Conservation (phyloP, 30 jellyfish, hydroid and myxozoan species). For the Cassiopea xamachana region DNA sequence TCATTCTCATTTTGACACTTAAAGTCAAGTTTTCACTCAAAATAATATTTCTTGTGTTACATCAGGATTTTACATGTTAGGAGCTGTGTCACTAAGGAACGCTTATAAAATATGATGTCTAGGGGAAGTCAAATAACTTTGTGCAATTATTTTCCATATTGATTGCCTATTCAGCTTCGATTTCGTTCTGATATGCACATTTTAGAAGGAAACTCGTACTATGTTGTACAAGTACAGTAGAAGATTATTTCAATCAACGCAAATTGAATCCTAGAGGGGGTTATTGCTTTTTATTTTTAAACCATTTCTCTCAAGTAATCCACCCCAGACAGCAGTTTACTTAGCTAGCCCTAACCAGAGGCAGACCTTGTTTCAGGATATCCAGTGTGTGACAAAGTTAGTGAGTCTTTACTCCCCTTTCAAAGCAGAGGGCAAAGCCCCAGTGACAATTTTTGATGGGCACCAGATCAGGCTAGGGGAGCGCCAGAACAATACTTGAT, state of each 20-base stretch:
- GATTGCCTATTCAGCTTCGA: background rate
- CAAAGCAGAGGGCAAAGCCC: too few species aligned
- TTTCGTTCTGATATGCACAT: slow-evolving; percentile 1
- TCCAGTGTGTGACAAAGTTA: too few species aligned
- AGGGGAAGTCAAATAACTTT: background rate
- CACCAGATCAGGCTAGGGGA: too few species aligned
- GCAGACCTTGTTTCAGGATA: too few species aligned
- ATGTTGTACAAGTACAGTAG: slow-evolving; percentile 1
- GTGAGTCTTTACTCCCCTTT: too few species aligned
- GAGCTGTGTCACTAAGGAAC: background rate
- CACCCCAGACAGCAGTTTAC: background rate
- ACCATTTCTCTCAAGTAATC: background rate
- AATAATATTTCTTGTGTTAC: background rate
- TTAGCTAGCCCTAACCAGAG: background rate
- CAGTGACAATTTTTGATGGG: too few species aligned
- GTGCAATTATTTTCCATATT: background rate
- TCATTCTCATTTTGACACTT: slow-evolving; percentile 35
- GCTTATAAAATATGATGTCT: background rate
- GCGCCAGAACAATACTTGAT: too few species aligned
- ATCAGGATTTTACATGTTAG: background rate
- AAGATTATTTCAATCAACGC: background rate
- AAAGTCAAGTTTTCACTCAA: slow-evolving; percentile 33
- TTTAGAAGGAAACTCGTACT: background rate
- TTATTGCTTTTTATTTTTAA: background rate
- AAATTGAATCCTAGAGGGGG: background rate